phyloP scores from a whole-genome alignment of 2,888 invertebrate species.

The Rhagium mordax region DNA sequence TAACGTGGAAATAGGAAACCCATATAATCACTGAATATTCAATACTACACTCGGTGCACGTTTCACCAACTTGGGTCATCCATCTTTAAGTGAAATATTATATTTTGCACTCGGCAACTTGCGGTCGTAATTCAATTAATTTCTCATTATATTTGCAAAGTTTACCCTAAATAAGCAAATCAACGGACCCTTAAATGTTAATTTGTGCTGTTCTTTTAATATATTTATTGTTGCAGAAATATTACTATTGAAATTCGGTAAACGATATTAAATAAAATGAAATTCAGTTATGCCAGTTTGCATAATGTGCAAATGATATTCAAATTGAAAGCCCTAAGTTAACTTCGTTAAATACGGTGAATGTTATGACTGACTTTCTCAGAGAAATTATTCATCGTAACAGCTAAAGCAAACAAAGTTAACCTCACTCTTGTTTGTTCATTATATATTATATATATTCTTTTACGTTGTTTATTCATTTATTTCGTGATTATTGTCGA shows the following conservation, averaged over 20 bases:
- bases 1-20: no score
- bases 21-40: no score
- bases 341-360: background rate
- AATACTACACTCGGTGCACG: no score
- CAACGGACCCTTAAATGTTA: background rate
- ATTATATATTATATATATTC: background rate
- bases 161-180: background rate
- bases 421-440: background rate
- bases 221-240: background rate
- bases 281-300: background rate
- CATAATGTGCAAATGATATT: conserved; percentile 13
- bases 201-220: background rate
- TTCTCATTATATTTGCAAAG: background rate
- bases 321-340: background rate
- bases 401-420: background rate
- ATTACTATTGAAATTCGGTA: background rate
- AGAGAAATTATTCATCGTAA: background rate
- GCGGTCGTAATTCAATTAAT: background rate
- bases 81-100: background rate
- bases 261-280: background rate
- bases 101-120: background rate
- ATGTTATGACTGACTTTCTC: background rate
- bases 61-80: no score
- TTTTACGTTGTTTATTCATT: background rate
- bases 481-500: no score